A percentile compares a stretch with the other conserved stretches of the same genome.
These are phyloP conservation scores for Tenthredo scrophulariae DNA, from an alignment of 2,888 invertebrate species.

Conservation along the genomic window DNA sequence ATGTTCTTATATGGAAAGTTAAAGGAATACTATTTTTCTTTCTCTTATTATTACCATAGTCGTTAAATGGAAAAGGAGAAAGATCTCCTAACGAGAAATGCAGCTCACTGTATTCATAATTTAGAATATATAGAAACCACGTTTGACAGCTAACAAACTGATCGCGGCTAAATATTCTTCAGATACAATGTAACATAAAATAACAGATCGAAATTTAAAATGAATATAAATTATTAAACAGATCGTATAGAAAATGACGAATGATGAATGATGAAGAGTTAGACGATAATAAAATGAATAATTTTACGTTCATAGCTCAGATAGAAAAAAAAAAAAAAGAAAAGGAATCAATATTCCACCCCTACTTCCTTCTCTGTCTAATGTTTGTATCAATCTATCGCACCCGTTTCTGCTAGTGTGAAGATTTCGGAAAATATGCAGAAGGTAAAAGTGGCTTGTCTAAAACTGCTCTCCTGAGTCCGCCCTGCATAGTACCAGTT, in stretches of 20 bases:
- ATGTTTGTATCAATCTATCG: background rate
- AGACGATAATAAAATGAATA: background rate
- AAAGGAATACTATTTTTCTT: background rate
- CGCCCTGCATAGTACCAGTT: conserved; percentile 69
- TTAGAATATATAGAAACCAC: background rate
- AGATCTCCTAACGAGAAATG: background rate
- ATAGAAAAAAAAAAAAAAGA: background rate
- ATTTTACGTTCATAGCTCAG: conserved; percentile 4
- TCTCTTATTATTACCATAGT: background rate
- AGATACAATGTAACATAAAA: background rate
- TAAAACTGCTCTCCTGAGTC: conserved; percentile 71
- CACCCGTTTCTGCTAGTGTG: conserved; percentile 64
- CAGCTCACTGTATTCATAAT: background rate
- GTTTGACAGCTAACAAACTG: background rate
- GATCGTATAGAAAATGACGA: background rate
- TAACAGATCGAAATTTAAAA: background rate
- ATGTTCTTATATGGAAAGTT: background rate
- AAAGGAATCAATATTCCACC: background rate
- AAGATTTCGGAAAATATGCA: conserved; percentile 74
- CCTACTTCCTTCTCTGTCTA: background rate
- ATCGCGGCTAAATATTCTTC: background rate
- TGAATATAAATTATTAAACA: background rate
- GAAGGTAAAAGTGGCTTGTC: conserved; percentile 75
- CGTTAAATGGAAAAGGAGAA: background rate
- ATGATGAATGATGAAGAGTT: background rate